Percentiles rank a stretch among this genome's conserved stretches.
Evolutionary conservation across 2,797 vertebrate genomes (phyloP).

Genomic region (Poeciliopsis turneri): DNA sequence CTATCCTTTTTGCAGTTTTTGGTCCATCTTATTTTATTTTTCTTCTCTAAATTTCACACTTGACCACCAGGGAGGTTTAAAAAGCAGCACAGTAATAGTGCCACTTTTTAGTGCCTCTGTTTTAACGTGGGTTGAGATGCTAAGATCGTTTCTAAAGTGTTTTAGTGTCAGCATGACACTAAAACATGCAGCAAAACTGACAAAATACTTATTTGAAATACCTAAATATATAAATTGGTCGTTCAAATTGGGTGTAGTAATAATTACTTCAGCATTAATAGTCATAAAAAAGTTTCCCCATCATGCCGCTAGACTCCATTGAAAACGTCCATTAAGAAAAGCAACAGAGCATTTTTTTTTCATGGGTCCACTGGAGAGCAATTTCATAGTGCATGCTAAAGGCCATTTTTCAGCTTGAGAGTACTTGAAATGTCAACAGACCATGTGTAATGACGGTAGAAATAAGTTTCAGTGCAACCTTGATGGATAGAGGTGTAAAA

Average conservation of each 20-base stretch:
- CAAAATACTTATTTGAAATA: not conserved
- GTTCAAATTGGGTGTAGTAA: not conserved
- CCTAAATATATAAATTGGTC: not conserved
- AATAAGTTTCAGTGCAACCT: constrained; percentile 55
- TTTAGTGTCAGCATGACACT: too few species aligned
- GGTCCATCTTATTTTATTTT: not conserved
- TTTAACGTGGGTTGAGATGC: not conserved
- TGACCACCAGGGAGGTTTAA: not conserved
- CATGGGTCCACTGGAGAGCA: constrained; percentile 27
- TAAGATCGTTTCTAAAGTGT: not conserved
- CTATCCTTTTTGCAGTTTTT: not conserved
- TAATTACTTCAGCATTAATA: not conserved
- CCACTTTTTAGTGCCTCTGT: not conserved
- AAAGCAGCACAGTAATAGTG: not conserved
- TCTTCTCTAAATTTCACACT: not conserved
- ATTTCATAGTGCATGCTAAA: constrained; percentile 46
- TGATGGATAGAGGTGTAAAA: constrained; percentile 60
- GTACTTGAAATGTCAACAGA: constrained; percentile 60
- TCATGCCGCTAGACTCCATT: not conserved
- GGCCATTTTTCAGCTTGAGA: constrained; percentile 46
- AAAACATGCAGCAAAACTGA: not conserved
- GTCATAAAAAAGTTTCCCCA: not conserved
- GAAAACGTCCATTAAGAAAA: constrained; percentile 1
- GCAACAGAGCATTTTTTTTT: constrained; percentile 20
- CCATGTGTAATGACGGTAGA: constrained; percentile 40